These are phyloP conservation scores for Copidosoma aretas DNA, from an alignment of 2,888 invertebrate genomes.

Conservation along the genomic window DNA sequence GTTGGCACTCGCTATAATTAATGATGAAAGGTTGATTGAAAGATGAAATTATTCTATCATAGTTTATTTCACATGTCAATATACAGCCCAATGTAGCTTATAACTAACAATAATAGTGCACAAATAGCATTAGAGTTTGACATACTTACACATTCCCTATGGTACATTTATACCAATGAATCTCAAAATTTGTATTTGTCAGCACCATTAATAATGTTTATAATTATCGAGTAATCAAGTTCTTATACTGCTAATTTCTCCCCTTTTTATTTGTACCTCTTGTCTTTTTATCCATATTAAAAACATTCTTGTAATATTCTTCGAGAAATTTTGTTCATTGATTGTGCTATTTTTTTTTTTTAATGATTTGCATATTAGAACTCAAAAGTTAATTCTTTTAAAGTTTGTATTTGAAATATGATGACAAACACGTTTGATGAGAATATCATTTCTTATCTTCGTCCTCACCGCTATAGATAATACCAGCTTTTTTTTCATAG, in stretches of 20 bases:
- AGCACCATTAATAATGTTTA: slow-evolving; percentile 14
- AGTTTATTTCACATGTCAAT: slow-evolving; percentile 37
- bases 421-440: too few species aligned
- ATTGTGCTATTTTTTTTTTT: too few species aligned
- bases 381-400: too few species aligned
- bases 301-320: too few species aligned
- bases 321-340: too few species aligned
- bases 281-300: too few species aligned
- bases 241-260: slow-evolving; percentile 3
- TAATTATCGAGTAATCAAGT: too few species aligned
- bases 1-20: not conserved
- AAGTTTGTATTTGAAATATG: too few species aligned
- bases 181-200: slow-evolving; percentile 18
- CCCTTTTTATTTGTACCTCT: too few species aligned
- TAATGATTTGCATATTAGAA: too few species aligned
- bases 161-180: slow-evolving; percentile 36
- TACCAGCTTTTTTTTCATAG: not conserved
- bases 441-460: not conserved
- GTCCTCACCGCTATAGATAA: not conserved
- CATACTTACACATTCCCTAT: slow-evolving; percentile 32
- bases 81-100: slow-evolving; percentile 30
- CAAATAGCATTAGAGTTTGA: slow-evolving; percentile 34
- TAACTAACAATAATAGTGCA: slow-evolving; percentile 39
- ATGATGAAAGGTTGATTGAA: not conserved
- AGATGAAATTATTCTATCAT: not conserved